These are phyloP conservation scores for Hartigia nigra DNA, from an alignment of 2,888 invertebrate genomes.

Conservation along the genomic window DNA sequence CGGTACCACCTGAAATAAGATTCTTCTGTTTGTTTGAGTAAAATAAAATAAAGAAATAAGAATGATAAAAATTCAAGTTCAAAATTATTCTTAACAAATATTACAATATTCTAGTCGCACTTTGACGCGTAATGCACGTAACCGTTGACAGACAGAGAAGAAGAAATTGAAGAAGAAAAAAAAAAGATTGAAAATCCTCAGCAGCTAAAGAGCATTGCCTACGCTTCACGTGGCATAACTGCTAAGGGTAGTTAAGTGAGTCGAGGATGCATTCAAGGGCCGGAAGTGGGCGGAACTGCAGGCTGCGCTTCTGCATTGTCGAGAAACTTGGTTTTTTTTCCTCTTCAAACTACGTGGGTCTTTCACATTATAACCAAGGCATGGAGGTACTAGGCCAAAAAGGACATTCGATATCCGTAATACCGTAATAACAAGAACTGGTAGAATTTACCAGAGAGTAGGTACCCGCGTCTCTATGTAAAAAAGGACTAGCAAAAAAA, in stretches of 20 bases:
- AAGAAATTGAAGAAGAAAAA: slow-evolving; percentile 21
- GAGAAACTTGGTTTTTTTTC: slow-evolving; percentile 48
- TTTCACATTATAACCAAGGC: slow-evolving; percentile 37
- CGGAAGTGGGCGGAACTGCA: slow-evolving; percentile 66
- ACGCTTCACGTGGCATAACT: slow-evolving; percentile 58
- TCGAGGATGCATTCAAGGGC: slow-evolving; percentile 62
- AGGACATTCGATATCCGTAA: slow-evolving; percentile 66
- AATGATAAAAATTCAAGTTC: not conserved
- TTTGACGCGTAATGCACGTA: not conserved
- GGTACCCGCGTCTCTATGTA: slow-evolving; percentile 2
- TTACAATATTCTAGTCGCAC: not conserved
- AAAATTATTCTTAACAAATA: not conserved
- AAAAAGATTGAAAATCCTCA: slow-evolving; percentile 35
- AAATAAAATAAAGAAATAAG: not conserved
- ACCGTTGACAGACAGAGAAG: slow-evolving; percentile 7
- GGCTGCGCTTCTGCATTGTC: slow-evolving; percentile 59
- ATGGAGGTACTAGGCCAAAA: slow-evolving; percentile 46
- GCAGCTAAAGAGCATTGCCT: slow-evolving; percentile 55
- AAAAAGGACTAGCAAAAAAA: slow-evolving; percentile 14
- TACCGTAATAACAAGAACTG: slow-evolving; percentile 59
- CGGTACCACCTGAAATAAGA: slow-evolving; percentile 1
- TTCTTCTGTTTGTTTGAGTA: not conserved
- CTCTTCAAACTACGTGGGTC: slow-evolving; percentile 38
- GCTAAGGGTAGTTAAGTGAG: slow-evolving; percentile 61
- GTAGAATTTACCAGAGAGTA: not conserved